Base-by-base conservation (phyloP, 2,888 invertebrate species). In the Mycalesis mineus region DNA sequence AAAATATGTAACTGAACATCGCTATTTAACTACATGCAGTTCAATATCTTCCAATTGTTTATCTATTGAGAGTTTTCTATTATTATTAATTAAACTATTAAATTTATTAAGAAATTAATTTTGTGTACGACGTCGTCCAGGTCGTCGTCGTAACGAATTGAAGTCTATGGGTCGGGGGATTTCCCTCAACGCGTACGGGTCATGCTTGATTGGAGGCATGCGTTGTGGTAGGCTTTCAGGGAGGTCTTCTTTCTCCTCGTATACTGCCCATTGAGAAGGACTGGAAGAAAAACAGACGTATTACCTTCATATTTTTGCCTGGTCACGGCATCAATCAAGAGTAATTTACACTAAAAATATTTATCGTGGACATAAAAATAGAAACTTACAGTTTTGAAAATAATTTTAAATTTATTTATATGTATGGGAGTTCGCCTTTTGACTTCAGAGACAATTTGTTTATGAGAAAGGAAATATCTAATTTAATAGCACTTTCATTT, bases 181-280 rank as follows among this genome's bases (percentile, higher is more conserved):
- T 65, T 90, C 90, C 52, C 78, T 78, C 8, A 87, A 72, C 0
- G 90, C 84, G 52, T 84, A 73, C 0, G 90, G 90, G 57, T 90
- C 90, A 2, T 70, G 69, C 41, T 78, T 78, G 51, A 88, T 73
- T 0, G 72, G 48, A 0, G 90, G 88, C 80, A 86, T 88, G n/a
- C 65, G 71, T 45, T 78, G 74, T 1, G 77, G 80, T 6, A 74
- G 58, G 2, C 66, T 68, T 17, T 83, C 83, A 0, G 77, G 71
- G 9, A 84, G 65, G n/a, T 83, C 78, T 7, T 71, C 70, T 37
- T 83, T 78, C 62, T 90, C 90, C 2, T 90, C 88, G 62, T 87
- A 90, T 9, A 84, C 75, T 8, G 86, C 87, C 90, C 90, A 91
- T 62, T 80, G 82, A 0, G 83, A 77, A 29, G 88, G 85, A 74